phyloP scores from a whole-genome alignment of 2,888 invertebrate species.

The Tenthredo livida region DNA sequence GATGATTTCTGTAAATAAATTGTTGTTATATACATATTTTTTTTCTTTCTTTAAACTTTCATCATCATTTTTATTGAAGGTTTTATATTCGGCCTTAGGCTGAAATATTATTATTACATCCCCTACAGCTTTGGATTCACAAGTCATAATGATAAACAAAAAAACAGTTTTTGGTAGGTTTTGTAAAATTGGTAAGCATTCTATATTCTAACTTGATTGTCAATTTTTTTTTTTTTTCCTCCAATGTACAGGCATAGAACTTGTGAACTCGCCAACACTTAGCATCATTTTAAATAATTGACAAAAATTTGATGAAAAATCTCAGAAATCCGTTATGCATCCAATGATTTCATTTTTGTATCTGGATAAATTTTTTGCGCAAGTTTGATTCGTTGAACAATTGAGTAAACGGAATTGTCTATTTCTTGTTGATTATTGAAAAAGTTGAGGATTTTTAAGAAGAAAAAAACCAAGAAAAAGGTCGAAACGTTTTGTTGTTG shows the following conservation, averaged over 20 bases:
- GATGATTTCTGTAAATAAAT: conserved; percentile 68
- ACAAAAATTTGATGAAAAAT: no score
- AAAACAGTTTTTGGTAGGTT: conserved; percentile 59
- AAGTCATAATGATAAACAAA: conserved; percentile 52
- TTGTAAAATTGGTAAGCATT: conserved; percentile 72
- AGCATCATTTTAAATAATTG: neutral
- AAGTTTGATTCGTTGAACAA: neutral
- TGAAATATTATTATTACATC: conserved; percentile 59
- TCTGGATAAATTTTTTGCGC: neutral
- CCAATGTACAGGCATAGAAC: conserved; percentile 61
- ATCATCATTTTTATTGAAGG: neutral
- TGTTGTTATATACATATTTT: conserved; percentile 58
- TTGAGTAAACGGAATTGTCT: neutral
- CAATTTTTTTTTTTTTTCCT: conserved; percentile 27
- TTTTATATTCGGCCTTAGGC: conserved; percentile 42
- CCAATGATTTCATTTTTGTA: neutral
- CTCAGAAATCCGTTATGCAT: no score
- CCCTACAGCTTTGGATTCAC: conserved; percentile 69
- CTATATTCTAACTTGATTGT: conserved; percentile 50
- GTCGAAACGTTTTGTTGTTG: neutral
- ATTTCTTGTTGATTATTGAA: neutral
- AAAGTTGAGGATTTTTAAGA: neutral
- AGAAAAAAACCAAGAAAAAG: neutral
- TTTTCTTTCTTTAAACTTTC: neutral
- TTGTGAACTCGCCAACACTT: conserved; percentile 64